phyloP scores from a whole-genome alignment of 2,888 invertebrate species.

The Diabrotica balteata region DNA sequence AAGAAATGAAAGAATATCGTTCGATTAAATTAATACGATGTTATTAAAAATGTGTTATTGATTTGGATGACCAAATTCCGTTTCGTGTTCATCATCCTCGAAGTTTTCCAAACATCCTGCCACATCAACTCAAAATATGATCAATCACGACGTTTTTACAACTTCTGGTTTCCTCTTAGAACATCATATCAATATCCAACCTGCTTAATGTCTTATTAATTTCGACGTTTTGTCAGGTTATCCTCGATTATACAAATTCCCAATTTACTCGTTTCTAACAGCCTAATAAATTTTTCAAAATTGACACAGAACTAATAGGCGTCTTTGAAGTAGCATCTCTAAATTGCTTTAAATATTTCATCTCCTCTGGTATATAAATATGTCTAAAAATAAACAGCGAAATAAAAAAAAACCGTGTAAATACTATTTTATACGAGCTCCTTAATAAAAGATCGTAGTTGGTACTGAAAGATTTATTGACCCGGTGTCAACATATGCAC shows the following conservation, averaged over 20 bases:
- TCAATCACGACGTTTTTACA: too few relatives aligned
- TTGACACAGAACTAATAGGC: slow-evolving; percentile 33
- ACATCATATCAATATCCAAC: slow-evolving; percentile 6
- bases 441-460: slow-evolving; percentile 8
- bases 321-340: slow-evolving; percentile 35
- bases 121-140: too few relatives aligned
- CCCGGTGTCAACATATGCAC: slow-evolving; percentile 28
- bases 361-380: slow-evolving; percentile 29
- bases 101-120: too few relatives aligned
- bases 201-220: slow-evolving; percentile 19
- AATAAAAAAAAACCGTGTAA: slow-evolving; percentile 19
- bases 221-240: slow-evolving; percentile 16
- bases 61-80: too few relatives aligned
- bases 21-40: too few relatives aligned
- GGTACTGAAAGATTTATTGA: slow-evolving; percentile 27
- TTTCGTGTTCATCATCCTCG: too few relatives aligned
- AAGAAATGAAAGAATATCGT: too few relatives aligned
- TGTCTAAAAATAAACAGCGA: slow-evolving; percentile 33
- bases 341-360: slow-evolving; percentile 35
- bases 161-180: neutral
- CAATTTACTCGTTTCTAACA: slow-evolving; percentile 26
- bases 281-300: slow-evolving; percentile 35
- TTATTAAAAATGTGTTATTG: too few relatives aligned
- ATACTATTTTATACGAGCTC: neutral
- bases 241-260: slow-evolving; percentile 22